Evolutionary conservation across 1,140 invertebrate species (phyloP), one percentile per base, ranked within the genome.

Genomic region (Lucilia cuprina): DNA sequence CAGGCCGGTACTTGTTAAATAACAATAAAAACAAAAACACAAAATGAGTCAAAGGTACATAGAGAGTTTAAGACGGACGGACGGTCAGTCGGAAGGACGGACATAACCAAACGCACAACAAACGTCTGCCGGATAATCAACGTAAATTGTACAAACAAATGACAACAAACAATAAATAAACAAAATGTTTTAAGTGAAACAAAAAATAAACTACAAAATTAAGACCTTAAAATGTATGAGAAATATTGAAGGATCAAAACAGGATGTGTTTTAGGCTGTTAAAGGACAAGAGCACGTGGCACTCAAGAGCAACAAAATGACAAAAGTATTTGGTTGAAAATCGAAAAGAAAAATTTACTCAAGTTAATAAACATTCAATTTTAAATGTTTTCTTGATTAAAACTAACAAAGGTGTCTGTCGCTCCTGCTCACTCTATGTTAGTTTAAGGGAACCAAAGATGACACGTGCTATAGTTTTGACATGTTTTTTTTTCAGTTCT

Each of bases 71-170:
- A 21, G 21, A 77, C 47, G 14, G n/a, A 14, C 47, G 77, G 83
- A 85, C 82, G 78, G 77, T 84, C 84, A 82, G 77, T 84, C 84
- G 82, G 85, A 41, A 0, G 50, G 50, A 84, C 85, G 85, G 25
- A 30, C 25, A 30, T 30, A 30, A 30, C 3, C 3, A 3, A 30
- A 82, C 83, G 83, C 84, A 85, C 21, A 74, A 14, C 55, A 5
- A 83, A 14, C 55, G 35, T 35, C 60, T 85, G 86, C 85, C 85
- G 85, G 85, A 41, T 85, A 50, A 84, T 82, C 82, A 85, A 60
- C 21, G 74, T 77, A 83, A 78, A 55, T 12, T 82, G 30, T 60
- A 60, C 85, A 82, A 83, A 85, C 78, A 85, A 83, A 84, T 78
- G 60, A 74, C 77, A 80, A 50, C 77, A 80, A 80, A 80, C 77